Percentiles rank a stretch among this genome's conserved stretches.
phyloP scores from a whole-genome alignment of 2,888 invertebrate genomes.

The Punctoribates punctum region DNA sequence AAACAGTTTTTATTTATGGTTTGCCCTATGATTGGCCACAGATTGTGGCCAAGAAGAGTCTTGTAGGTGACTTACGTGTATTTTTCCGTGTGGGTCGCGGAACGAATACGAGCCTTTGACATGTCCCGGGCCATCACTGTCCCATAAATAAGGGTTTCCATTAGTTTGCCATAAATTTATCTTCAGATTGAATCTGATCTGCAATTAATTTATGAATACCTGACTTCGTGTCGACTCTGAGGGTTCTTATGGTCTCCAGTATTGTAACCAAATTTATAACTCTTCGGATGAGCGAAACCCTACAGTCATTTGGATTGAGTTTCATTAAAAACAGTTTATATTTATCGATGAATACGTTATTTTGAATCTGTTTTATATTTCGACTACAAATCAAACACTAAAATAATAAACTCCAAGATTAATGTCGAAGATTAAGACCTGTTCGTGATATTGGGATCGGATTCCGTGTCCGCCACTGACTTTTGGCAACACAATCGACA shows the following conservation, averaged over 20 bases:
- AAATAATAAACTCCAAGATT: background rate
- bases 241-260: slow-evolving; percentile 47
- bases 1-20: no score
- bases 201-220: background rate
- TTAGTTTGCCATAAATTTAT: background rate
- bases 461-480: slow-evolving; percentile 15
- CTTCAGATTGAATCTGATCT: background rate
- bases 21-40: background rate
- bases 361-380: no score
- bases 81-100: slow-evolving; percentile 46
- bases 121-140: slow-evolving; percentile 43
- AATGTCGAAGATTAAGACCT: background rate
- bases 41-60: background rate
- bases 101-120: slow-evolving; percentile 48
- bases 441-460: slow-evolving; percentile 26
- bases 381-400: background rate
- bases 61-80: slow-evolving; percentile 25
- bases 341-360: background rate
- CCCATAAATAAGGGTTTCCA: slow-evolving; percentile 25
- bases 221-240: slow-evolving; percentile 47
- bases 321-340: background rate
- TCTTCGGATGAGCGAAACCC: slow-evolving; percentile 46
- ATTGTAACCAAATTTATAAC: slow-evolving; percentile 48
- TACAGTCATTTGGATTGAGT: background rate
- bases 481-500: background rate